Conservation (phyloP, 1,140 invertebrate genomes). For the Subanguina moxae region DNA sequence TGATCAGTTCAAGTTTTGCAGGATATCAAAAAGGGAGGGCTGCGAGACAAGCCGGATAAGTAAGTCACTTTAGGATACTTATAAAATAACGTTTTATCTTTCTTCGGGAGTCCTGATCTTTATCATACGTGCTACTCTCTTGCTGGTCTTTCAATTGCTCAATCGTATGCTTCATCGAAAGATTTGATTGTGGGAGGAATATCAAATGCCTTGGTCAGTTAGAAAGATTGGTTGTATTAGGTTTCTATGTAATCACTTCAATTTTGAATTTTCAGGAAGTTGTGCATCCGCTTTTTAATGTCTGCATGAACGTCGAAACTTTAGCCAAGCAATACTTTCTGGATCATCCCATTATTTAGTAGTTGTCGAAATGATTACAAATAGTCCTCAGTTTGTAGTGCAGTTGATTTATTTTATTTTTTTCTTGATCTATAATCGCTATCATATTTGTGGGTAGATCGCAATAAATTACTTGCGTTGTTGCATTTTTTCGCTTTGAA, state of each 20-base stretch:
- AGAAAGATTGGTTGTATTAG: background rate
- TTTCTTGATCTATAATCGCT: too few species aligned
- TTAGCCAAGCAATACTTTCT: slow-evolving; percentile 20
- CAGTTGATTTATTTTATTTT: too few species aligned
- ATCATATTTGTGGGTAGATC: too few species aligned
- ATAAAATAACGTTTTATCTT: background rate
- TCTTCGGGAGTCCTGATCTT: slow-evolving; percentile 37
- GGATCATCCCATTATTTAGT: background rate
- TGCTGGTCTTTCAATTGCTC: slow-evolving; percentile 28
- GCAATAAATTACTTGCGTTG: too few species aligned
- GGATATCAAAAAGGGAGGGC: slow-evolving; percentile 68
- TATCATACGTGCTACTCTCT: slow-evolving; percentile 46
- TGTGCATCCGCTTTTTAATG: slow-evolving; percentile 29
- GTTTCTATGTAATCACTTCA: background rate
- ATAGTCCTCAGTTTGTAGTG: too few species aligned
- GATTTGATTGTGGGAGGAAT: slow-evolving; percentile 20
- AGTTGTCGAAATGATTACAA: too few species aligned
- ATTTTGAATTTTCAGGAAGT: slow-evolving; percentile 22
- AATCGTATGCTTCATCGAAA: slow-evolving; percentile 33
- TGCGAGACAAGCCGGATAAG: slow-evolving; percentile 93
- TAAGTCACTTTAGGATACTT: slow-evolving; percentile 60
- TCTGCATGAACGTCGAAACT: slow-evolving; percentile 20
- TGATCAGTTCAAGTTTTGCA: too few species aligned
- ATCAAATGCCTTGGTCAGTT: slow-evolving; percentile 27
- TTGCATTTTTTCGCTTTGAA: too few species aligned